Conservation (phyloP, 2,113 vertebrate genomes). For the Hypanus sabinus region DNA sequence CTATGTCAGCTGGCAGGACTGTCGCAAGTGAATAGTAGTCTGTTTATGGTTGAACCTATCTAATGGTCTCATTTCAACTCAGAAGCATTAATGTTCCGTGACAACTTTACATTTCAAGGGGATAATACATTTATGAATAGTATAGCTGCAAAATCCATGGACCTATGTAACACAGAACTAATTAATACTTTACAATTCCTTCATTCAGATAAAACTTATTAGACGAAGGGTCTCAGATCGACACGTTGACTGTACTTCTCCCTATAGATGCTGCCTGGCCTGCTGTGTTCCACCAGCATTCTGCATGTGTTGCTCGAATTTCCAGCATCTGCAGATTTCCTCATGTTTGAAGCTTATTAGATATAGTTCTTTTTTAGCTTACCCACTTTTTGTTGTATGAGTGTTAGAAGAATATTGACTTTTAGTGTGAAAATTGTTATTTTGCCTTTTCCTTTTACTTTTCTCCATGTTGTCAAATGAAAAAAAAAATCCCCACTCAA, state of each 20-base stretch:
- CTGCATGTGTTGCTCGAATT: no score
- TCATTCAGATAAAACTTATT: background rate
- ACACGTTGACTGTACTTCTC: no score
- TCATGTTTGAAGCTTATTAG: background rate
- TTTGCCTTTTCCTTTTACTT: background rate
- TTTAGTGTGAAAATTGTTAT: background rate
- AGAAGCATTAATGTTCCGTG: background rate
- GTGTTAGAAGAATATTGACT: background rate
- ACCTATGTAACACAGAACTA: no score
- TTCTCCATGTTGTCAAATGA: background rate
- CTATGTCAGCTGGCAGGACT: background rate
- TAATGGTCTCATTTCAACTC: background rate
- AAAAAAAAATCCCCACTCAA: background rate
- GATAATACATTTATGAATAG: background rate
- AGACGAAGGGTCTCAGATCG: no score
- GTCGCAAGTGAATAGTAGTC: background rate
- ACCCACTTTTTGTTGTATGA: background rate
- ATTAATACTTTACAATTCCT: background rate
- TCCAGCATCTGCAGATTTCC: no score
- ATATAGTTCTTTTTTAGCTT: background rate
- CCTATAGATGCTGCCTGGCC: no score
- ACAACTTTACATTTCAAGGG: background rate
- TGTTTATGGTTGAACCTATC: background rate
- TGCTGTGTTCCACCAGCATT: no score
- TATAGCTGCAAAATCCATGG: background rate